A percentile compares a stretch with the other conserved stretches of the same genome.
phyloP scores from a whole-genome alignment of 2,113 vertebrate genomes.

The Tragelaphus strepsiceros region DNA sequence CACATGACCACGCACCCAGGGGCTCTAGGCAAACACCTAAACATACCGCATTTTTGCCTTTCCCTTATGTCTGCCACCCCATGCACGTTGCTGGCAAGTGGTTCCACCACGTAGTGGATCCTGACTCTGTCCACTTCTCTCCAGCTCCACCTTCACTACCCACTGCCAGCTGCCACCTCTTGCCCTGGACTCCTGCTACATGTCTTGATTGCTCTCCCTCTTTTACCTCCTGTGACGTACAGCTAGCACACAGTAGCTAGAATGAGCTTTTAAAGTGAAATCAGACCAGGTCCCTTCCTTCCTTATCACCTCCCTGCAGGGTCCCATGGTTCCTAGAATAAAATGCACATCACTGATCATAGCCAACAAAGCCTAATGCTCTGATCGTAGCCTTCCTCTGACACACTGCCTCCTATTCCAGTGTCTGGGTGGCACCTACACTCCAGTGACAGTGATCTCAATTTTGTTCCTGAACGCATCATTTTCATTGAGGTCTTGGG shows the following conservation, averaged over 20 bases:
- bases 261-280: not conserved
- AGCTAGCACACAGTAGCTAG: not conserved
- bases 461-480: not conserved
- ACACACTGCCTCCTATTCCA: not conserved
- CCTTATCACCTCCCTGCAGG: not conserved
- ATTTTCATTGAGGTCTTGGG: not conserved
- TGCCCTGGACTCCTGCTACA: not conserved
- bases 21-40: not conserved
- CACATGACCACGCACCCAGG: not conserved
- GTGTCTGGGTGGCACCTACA: not conserved
- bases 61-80: not conserved
- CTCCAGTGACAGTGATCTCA: not conserved
- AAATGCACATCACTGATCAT: not conserved
- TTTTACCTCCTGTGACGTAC: not conserved
- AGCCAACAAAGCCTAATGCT: not conserved
- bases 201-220: rapidly evolving
- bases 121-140: not conserved
- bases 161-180: not conserved
- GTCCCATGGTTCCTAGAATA: not conserved
- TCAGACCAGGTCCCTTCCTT: not conserved
- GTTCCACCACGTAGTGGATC: not conserved
- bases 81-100: not conserved
- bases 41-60: not conserved
- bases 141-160: not conserved
- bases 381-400: not conserved